Conservation (phyloP, 2,888 invertebrate species). For the Drosophila algonquin region DNA sequence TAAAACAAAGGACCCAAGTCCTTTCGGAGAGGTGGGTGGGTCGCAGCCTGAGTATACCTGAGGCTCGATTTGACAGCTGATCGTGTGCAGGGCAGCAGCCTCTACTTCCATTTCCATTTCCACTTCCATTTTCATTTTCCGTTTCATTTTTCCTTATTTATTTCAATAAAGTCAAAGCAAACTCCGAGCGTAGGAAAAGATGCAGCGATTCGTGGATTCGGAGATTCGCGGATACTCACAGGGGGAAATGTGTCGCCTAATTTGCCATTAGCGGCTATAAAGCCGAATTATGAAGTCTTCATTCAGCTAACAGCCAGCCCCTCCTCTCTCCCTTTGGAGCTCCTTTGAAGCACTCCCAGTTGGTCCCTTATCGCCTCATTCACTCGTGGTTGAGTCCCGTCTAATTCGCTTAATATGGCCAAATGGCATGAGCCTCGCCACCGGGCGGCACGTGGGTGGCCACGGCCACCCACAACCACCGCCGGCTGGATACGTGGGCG, state of each 20-base stretch:
- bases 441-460: neutral
- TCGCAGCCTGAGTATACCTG: conserved; percentile 4
- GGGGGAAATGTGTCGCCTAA: conserved; percentile 60
- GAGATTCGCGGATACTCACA: no score
- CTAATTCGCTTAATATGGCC: conserved; percentile 80
- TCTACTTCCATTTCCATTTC: no score
- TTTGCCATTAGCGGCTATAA: conserved; percentile 79
- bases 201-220: no score
- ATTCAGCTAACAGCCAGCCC: neutral
- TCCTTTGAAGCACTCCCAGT: conserved; percentile 3
- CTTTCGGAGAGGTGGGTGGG: no score
- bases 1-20: conserved; percentile 61
- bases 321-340: neutral
- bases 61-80: conserved; percentile 14
- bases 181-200: no score
- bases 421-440: conserved; percentile 57
- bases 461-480: neutral
- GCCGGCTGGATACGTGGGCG: conserved; percentile 45
- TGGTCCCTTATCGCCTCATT: conserved; percentile 53
- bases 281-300: conserved; percentile 68
- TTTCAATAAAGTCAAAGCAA: neutral
- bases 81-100: neutral
- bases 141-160: neutral
- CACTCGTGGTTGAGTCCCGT: conserved; percentile 18
- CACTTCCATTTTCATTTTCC: neutral